Base-by-base conservation (phyloP, 1,140 invertebrate species). In the Probaryconus sp. region DNA sequence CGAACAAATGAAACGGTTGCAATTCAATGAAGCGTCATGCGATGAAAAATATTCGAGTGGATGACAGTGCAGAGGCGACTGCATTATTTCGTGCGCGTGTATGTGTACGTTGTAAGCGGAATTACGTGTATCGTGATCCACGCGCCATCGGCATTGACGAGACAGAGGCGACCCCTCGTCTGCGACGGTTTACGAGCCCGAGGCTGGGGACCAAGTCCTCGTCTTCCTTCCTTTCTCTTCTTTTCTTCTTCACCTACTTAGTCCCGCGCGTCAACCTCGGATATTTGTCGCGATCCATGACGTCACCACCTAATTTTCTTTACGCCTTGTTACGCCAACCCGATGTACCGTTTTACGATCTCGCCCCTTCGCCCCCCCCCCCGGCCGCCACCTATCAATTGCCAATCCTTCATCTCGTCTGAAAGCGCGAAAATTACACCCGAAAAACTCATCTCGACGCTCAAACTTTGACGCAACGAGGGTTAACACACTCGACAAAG, bases 61-160 rank as follows among this genome's bases (percentile, higher is more conserved):
- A 70, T 35, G 42, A 48, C 55, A 40, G 16, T 33, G 42, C 28
- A 42, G 2, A 17, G 33, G 53, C 48, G 45, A 33, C 14, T 51
- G 37, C 45, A 68, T 21, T 67, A 56, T 48, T 60, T 58, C 24
- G 30, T 48, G n/a, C 5, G 16, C 42, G 14, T 56, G 10, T 21
- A 50, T 50, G 5, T 13, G 30, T 18, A 21, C 28, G 10, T 13
- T 21, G 16, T 40, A 77, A 76, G 77, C 76, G 79, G 65, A 72
- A 74, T 80, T 81, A 79, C 79, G 79, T 82, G 74, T 79, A 84
- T 84, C 83, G 80, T 84, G 81, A 86, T 85, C 84, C 85, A 85
- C 84, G 85, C 83, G 81, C 86, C 85, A 85, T 87, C 84, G 85
- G 81, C 81, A 83, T 85, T 86, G 84, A 86, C 83, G 85, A 86